Evolutionary conservation across 2,888 invertebrate genomes (phyloP).

Genomic region (Ennomos erosarius): DNA sequence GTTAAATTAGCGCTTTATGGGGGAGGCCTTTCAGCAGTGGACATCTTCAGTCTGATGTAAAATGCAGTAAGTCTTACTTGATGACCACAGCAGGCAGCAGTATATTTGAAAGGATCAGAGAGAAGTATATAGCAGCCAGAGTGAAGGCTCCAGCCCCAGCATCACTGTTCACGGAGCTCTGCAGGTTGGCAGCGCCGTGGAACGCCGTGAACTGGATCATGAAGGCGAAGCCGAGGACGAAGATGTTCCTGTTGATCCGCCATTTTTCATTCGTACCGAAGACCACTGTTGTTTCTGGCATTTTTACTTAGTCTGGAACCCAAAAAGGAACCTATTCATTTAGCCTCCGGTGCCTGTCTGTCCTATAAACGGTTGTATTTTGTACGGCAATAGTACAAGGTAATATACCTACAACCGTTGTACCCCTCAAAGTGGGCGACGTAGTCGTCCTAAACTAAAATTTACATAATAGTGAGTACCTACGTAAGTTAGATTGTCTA

Average conservation of each 20-base stretch:
- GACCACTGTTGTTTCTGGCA: slow-evolving; percentile 58
- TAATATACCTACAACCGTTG: too few relatives aligned
- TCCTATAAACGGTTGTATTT: too few relatives aligned
- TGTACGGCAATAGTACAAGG: too few relatives aligned
- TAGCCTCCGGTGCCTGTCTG: too few relatives aligned
- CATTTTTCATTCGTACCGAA: slow-evolving; percentile 87
- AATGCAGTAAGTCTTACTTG: slow-evolving; percentile 81
- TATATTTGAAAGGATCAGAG: slow-evolving; percentile 95
- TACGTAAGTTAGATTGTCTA: too few relatives aligned
- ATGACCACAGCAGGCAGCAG: slow-evolving; percentile 94
- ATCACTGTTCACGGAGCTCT: slow-evolving; percentile 94
- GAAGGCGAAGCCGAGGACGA: slow-evolving; percentile 94
- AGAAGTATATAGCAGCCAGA: slow-evolving; percentile 93
- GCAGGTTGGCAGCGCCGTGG: slow-evolving; percentile 92
- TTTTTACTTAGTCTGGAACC: slow-evolving; percentile 39
- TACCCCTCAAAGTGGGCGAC: too few relatives aligned
- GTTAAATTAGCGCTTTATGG: too few relatives aligned
- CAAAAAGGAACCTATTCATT: too few relatives aligned
- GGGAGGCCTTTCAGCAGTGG: too few relatives aligned
- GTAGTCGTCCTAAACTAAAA: too few relatives aligned
- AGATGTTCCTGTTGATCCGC: slow-evolving; percentile 93
- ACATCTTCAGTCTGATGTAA: too few relatives aligned
- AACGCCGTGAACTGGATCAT: slow-evolving; percentile 97
- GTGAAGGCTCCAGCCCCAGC: slow-evolving; percentile 93
- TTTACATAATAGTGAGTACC: too few relatives aligned